Conservation (phyloP, 2,113 vertebrate species). For the Trematocara zebra region DNA sequence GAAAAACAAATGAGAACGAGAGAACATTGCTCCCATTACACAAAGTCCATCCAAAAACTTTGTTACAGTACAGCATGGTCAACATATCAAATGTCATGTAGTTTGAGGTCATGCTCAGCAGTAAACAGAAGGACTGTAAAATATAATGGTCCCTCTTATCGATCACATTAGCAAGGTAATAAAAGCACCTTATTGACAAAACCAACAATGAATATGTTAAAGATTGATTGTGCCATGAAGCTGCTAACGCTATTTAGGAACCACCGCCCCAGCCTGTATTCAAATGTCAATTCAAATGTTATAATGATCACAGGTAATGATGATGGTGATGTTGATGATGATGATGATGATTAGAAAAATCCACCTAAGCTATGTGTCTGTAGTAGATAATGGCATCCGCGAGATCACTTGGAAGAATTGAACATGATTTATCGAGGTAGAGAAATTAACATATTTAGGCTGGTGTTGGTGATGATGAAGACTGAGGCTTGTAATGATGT, state of each 20-base stretch:
- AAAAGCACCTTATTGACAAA: slow-evolving; percentile 62
- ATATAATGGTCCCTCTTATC: slow-evolving; percentile 31
- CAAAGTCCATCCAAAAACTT: background rate
- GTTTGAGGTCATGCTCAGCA: slow-evolving; percentile 34
- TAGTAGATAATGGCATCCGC: background rate
- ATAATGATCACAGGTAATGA: slow-evolving; percentile 35
- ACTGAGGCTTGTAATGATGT: background rate
- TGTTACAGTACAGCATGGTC: background rate
- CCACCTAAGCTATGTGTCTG: background rate
- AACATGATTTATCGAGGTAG: background rate
- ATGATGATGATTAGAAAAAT: background rate
- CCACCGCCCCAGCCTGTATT: background rate
- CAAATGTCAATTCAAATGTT: background rate
- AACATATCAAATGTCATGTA: slow-evolving; percentile 30
- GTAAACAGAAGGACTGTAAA: slow-evolving; percentile 18
- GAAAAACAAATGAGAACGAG: background rate
- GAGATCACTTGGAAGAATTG: background rate
- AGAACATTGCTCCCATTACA: background rate
- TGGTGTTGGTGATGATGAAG: background rate
- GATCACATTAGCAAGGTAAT: slow-evolving; percentile 62
- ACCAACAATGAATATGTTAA: slow-evolving; percentile 45
- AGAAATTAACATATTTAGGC: background rate
- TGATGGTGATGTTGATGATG: background rate
- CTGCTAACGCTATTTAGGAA: slow-evolving; percentile 20
- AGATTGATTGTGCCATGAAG: slow-evolving; percentile 51